These are phyloP conservation scores for Oppia nitens DNA, from an alignment of 1,140 invertebrate genomes.

Conservation along the genomic window DNA sequence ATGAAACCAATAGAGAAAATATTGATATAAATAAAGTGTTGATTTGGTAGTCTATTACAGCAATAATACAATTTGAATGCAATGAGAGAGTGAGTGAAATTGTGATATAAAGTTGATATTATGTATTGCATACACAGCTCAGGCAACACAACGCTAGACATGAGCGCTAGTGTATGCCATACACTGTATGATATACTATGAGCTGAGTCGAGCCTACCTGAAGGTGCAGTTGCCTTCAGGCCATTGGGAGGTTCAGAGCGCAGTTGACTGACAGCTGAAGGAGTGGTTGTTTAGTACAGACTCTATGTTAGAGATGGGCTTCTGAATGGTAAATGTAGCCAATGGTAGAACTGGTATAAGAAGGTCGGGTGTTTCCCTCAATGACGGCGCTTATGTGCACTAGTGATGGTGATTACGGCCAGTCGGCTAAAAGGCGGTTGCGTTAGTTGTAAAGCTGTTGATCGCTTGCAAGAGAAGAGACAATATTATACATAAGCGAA, in stretches of 20 bases:
- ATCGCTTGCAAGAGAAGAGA: background rate
- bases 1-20: no score
- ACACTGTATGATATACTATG: background rate
- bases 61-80: no score
- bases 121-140: no score
- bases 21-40: no score
- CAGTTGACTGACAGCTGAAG: background rate
- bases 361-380: background rate
- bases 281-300: background rate
- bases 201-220: background rate
- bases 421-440: background rate
- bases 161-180: no score
- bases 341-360: background rate
- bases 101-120: no score
- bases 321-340: background rate
- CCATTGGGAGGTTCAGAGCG: background rate
- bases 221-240: background rate
- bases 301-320: background rate
- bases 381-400: background rate
- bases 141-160: no score
- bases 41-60: no score
- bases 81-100: no score
- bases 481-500: background rate
- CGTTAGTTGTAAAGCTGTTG: background rate
- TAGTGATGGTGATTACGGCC: no score